These are phyloP conservation scores for Listronotus oregonensis DNA, from an alignment of 1,140 invertebrate genomes.

Conservation along the genomic window DNA sequence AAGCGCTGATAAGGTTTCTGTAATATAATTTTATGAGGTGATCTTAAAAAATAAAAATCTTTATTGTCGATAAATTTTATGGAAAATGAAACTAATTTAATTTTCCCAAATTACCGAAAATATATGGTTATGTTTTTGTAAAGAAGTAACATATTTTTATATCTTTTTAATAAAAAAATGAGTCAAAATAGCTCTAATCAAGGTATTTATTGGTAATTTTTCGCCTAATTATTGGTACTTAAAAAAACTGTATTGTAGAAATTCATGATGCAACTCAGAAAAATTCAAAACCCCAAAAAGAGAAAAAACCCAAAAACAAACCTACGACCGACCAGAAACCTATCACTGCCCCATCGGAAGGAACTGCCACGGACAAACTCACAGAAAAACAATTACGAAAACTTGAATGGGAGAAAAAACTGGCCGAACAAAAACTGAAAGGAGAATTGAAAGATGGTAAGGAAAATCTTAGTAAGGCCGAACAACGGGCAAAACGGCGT, in stretches of 20 bases:
- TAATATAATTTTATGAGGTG: too few species aligned
- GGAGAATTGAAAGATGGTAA: slow-evolving; percentile 25
- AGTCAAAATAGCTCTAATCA: too few species aligned
- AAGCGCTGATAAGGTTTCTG: too few species aligned
- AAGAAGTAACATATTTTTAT: too few species aligned
- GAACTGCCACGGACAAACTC: slow-evolving; percentile 13
- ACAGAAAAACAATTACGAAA: slow-evolving; percentile 46
- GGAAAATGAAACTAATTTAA: too few species aligned
- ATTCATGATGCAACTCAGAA: slow-evolving; percentile 15
- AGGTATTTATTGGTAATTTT: not conserved
- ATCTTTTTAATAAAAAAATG: too few species aligned
- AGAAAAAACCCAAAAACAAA: slow-evolving; percentile 16
- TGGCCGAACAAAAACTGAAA: slow-evolving; percentile 39
- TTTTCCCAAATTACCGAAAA: too few species aligned
- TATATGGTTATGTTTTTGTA: too few species aligned
- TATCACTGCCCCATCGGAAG: not conserved
- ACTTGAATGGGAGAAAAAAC: slow-evolving; percentile 49
- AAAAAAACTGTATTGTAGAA: not conserved
- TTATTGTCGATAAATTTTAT: not conserved
- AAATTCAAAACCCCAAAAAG: slow-evolving; percentile 7
- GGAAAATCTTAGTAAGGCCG: slow-evolving; percentile 66
- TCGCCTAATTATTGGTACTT: not conserved
- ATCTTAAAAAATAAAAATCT: too few species aligned
- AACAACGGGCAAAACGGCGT: slow-evolving; percentile 78
- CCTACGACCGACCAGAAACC: not conserved